Conservation (phyloP, 2,888 invertebrate genomes). For the Drosophila melanosoma region DNA sequence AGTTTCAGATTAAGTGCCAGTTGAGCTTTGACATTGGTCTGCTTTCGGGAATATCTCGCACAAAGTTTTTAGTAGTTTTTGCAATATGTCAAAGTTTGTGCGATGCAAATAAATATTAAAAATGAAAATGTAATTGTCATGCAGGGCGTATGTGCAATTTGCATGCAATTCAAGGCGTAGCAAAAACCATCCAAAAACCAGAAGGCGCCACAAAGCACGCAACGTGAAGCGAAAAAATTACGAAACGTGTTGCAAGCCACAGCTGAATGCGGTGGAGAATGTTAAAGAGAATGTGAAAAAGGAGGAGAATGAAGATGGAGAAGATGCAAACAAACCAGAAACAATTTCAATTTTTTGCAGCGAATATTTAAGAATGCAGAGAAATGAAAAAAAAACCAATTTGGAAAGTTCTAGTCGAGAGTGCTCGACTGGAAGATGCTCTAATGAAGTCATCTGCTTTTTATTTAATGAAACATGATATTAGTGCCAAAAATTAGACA, state of each 20-base stretch:
- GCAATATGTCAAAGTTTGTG: conserved; percentile 14
- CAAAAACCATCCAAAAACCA: not conserved
- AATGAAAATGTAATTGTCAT: conserved; percentile 50
- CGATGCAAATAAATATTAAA: conserved; percentile 10
- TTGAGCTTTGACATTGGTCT: conserved; percentile 10
- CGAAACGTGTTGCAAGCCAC: conserved; percentile 40
- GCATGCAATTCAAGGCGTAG: conserved; percentile 24
- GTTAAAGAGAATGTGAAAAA: conserved; percentile 16
- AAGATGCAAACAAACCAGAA: conserved; percentile 32
- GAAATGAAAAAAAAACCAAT: not conserved
- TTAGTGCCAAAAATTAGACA: not conserved
- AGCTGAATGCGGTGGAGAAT: conserved; percentile 20
- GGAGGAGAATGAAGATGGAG: conserved; percentile 17
- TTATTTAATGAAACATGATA: not conserved
- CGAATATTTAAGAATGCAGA: too few species aligned
- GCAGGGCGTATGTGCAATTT: conserved; percentile 76
- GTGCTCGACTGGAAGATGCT: not conserved
- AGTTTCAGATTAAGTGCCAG: conserved; percentile 12
- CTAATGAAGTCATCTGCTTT: not conserved
- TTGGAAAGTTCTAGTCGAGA: not conserved
- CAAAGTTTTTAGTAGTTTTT: conserved; percentile 40
- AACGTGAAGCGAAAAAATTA: conserved; percentile 18
- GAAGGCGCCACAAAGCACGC: conserved; percentile 60
- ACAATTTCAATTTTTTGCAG: conserved; percentile 11
- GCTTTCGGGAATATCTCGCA: conserved; percentile 21